phyloP scores from a whole-genome alignment of 2,888 invertebrate species.

The Epirrhoe alternata region DNA sequence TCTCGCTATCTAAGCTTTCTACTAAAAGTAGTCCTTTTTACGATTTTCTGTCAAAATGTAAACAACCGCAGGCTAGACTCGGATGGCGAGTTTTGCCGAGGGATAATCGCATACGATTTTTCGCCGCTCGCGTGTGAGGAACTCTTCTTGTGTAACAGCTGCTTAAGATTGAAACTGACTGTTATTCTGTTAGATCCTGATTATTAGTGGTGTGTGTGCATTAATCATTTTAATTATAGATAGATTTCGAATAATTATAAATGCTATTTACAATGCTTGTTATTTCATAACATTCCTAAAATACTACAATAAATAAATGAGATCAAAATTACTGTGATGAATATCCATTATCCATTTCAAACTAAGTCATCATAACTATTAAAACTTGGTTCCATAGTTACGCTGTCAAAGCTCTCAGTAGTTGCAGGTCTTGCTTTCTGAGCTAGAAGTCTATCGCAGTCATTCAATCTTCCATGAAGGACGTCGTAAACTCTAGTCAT shows the following conservation, averaged over 20 bases:
- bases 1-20: too few species aligned
- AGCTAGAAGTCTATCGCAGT: conserved; percentile 74
- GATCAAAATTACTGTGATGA: conserved; percentile 20
- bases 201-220: too few species aligned
- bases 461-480: conserved; percentile 74
- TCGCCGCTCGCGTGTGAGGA: too few species aligned
- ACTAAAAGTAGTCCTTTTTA: too few species aligned
- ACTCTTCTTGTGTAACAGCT: too few species aligned
- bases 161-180: too few species aligned
- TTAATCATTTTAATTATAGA: too few species aligned
- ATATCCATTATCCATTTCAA: conserved; percentile 44
- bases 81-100: too few species aligned
- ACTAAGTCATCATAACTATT: conserved; percentile 72
- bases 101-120: too few species aligned
- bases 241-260: too few species aligned
- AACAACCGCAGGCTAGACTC: too few species aligned
- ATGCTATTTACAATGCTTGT: conserved; percentile 26
- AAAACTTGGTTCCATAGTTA: conserved; percentile 72
- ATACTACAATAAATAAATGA: conserved; percentile 15
- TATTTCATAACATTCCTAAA: conserved; percentile 32
- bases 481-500: conserved; percentile 81
- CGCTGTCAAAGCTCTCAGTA: conserved; percentile 64
- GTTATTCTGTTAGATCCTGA: background rate
- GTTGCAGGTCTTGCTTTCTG: conserved; percentile 65
- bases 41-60: too few species aligned